phyloP scores from a whole-genome alignment of 30 jellyfish, hydroid and myxozoan species.

The Clytia hemisphaerica region DNA sequence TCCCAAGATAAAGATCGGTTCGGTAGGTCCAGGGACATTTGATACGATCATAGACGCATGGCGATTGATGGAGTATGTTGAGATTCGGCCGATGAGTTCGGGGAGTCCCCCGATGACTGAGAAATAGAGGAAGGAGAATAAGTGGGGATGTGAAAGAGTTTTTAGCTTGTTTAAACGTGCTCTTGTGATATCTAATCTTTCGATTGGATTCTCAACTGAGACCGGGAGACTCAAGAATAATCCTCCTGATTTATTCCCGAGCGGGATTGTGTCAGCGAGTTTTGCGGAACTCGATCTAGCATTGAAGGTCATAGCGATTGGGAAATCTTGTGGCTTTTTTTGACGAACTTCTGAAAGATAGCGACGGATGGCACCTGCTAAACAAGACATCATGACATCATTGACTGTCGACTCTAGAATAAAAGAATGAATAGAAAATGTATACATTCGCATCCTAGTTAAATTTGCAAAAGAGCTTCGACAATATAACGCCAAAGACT shows the following conservation, averaged over 20 bases:
- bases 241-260: conserved; percentile 96
- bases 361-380: conserved; percentile 87
- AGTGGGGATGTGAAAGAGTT: conserved; percentile 79
- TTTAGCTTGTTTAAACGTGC: conserved; percentile 55
- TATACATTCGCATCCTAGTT: no score
- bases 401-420: conserved; percentile 75
- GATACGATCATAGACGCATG: conserved; percentile 85
- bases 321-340: conserved; percentile 71
- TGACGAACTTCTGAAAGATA: conserved; percentile 49
- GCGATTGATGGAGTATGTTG: conserved; percentile 49
- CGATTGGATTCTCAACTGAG: conserved; percentile 70
- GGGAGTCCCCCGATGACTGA: conserved; percentile 80
- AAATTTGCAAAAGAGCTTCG: no score
- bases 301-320: conserved; percentile 93
- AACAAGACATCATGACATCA: conserved; percentile 84
- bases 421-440: not conserved
- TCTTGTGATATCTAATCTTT: conserved; percentile 58
- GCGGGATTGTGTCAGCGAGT: conserved; percentile 60
- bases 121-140: conserved; percentile 76
- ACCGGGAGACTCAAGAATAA: conserved; percentile 81
- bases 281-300: conserved; percentile 64
- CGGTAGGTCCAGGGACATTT: conserved; percentile 96
- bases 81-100: conserved; percentile 43
- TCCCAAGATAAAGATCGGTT: conserved; percentile 55
- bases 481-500: no score